phyloP scores from a whole-genome alignment of 2,888 invertebrate genomes.

The Xestia rhomboidea region DNA sequence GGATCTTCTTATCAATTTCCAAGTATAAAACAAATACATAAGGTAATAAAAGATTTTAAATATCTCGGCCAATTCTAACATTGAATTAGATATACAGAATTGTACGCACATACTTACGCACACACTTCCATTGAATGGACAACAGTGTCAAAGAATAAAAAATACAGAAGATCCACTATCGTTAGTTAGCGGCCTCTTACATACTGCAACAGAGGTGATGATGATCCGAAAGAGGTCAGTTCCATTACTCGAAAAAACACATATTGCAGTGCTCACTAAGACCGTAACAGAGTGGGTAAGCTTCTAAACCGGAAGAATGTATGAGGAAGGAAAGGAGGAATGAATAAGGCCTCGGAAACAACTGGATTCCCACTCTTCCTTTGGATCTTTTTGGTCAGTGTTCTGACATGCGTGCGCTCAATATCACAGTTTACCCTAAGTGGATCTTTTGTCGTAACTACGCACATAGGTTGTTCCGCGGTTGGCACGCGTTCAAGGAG shows the following conservation, averaged over 20 bases:
- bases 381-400: neutral
- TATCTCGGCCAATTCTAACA: constrained; percentile 7
- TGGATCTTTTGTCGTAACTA: constrained; percentile 20
- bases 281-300: neutral
- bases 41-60: constrained; percentile 16
- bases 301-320: neutral
- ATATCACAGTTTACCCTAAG: neutral
- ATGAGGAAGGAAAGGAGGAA: neutral
- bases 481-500: constrained; percentile 68
- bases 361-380: neutral
- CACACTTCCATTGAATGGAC: constrained; percentile 10
- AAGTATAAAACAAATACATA: constrained; percentile 27
- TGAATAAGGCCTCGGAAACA: neutral
- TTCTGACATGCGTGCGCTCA: neutral
- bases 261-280: neutral
- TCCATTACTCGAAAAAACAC: neutral
- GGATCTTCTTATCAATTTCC: constrained; percentile 50
- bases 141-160: constrained; percentile 5
- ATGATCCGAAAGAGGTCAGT: neutral
- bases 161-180: constrained; percentile 26
- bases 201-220: neutral
- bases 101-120: constrained; percentile 10
- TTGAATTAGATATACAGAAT: constrained; percentile 14
- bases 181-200: neutral
- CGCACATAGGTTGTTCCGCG: constrained; percentile 23